These are phyloP conservation scores for Graptemys geographica DNA, from an alignment of 2,797 vertebrate genomes.

Conservation along the genomic window DNA sequence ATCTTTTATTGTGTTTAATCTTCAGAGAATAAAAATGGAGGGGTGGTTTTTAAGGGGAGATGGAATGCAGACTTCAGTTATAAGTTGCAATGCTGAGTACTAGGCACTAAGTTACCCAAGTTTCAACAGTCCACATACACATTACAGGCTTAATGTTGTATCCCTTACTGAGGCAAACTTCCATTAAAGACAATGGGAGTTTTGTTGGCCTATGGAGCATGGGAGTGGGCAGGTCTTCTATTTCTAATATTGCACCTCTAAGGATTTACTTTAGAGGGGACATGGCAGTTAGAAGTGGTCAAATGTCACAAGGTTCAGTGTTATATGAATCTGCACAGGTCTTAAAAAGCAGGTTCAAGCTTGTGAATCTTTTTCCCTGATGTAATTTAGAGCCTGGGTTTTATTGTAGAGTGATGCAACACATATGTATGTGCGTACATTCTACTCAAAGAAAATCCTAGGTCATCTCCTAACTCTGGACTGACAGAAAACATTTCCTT, in stretches of 20 bases:
- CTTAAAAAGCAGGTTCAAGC: not conserved
- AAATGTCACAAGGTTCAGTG: not conserved
- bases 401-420: not conserved
- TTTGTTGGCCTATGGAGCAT: not conserved
- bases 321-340: not conserved
- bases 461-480: not conserved
- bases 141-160: not conserved
- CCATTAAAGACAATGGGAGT: not conserved
- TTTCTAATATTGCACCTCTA: not conserved
- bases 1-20: conserved; percentile 59
- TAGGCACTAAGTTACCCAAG: not conserved
- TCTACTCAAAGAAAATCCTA: not conserved
- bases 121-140: fast-evolving
- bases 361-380: not conserved
- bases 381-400: not conserved
- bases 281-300: not conserved
- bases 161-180: not conserved
- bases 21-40: conserved; percentile 29
- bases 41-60: not conserved
- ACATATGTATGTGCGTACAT: not conserved
- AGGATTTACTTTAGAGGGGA: not conserved
- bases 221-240: not conserved
- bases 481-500: not conserved
- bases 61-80: not conserved
- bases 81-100: not conserved